Evolutionary conservation across 2,888 invertebrate species (phyloP).

Genomic region (Orthosia gothica): DNA sequence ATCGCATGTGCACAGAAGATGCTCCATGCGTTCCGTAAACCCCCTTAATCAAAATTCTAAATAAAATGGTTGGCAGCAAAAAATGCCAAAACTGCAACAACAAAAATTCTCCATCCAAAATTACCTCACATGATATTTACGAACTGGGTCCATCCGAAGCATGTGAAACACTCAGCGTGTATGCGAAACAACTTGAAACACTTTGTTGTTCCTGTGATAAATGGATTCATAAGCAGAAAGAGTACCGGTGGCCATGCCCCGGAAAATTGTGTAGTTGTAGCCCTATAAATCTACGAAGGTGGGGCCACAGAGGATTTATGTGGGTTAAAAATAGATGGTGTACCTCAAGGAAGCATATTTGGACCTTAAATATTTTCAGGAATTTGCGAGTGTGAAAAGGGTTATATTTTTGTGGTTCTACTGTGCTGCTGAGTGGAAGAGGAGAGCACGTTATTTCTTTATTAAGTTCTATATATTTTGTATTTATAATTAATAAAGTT

Average conservation of each 20-base stretch:
- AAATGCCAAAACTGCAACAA: background rate
- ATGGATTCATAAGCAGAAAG: slow-evolving; percentile 71
- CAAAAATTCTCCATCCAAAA: slow-evolving; percentile 14
- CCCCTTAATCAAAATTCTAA: background rate
- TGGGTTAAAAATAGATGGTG: slow-evolving; percentile 60
- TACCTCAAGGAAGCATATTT: slow-evolving; percentile 59
- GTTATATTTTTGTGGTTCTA: slow-evolving; percentile 24
- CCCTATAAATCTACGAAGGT: slow-evolving; percentile 62
- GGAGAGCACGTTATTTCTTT: background rate
- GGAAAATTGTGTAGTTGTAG: slow-evolving; percentile 65
- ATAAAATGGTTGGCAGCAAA: too few species aligned
- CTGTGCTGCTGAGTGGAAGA: background rate
- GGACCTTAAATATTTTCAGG: slow-evolving; percentile 43
- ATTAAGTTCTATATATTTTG: background rate
- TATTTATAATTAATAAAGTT: slow-evolving; percentile 4
- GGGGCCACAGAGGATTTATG: slow-evolving; percentile 62
- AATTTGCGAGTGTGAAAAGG: slow-evolving; percentile 36
- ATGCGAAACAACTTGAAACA: slow-evolving; percentile 66
- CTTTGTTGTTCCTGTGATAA: slow-evolving; percentile 70
- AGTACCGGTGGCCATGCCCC: slow-evolving; percentile 58
- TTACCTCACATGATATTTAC: slow-evolving; percentile 37
- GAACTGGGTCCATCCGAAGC: slow-evolving; percentile 52
- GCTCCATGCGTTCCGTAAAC: too few species aligned
- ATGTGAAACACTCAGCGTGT: slow-evolving; percentile 55
- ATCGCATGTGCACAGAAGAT: too few species aligned